Base-by-base conservation (phyloP, 2,888 invertebrate species). In the Phortica okadai region DNA sequence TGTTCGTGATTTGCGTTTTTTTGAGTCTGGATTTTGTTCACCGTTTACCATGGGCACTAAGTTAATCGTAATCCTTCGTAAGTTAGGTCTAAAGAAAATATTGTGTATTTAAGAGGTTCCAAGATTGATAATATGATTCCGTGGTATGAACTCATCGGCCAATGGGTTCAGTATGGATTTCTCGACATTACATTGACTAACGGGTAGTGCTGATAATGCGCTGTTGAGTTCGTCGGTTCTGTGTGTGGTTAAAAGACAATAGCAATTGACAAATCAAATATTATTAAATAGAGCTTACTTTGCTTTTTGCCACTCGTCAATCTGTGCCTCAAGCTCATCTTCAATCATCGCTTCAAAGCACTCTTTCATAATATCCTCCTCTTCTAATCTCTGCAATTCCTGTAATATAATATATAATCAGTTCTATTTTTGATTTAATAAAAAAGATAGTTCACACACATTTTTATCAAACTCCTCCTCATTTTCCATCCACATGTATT, bases 401-500 rank as follows among this genome's bases (percentile, higher is more conserved):
- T 97, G 88, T 0, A 80, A 70, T 33, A 44, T 7, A 58, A n/a
- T 21, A 7, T 41, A 56, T 16, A 6, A 11, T n/a, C 45, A 72
- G 16, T 42, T 45, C 0, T 0, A 66, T 7, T 42, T 41, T 41
- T 25, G 42, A 5, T 11, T 3, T 25, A 3, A 50, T 41, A 44
- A n/a, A n/a, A n/a, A 44, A n/a, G 66, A 2, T 16, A 50, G 25
- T 16, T 62, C 14, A 80, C 85, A 83, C 91, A 96, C 97, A 94
- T 96, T 95, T 91, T 96, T 96, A 88, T 98, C 97, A 89, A 97
- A 97, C 89, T 97, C 97, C 87, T 98, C 97, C 88, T 97, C 96
- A 87, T 97, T 95, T 90, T 97, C 97, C 97, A 97, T 97, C 98
- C 97, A 97, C 93, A 97, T 94, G 89, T 97, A 97, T 88, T 97